Conservation (phyloP, 2,888 invertebrate genomes). For the Mythimna pallens region DNA sequence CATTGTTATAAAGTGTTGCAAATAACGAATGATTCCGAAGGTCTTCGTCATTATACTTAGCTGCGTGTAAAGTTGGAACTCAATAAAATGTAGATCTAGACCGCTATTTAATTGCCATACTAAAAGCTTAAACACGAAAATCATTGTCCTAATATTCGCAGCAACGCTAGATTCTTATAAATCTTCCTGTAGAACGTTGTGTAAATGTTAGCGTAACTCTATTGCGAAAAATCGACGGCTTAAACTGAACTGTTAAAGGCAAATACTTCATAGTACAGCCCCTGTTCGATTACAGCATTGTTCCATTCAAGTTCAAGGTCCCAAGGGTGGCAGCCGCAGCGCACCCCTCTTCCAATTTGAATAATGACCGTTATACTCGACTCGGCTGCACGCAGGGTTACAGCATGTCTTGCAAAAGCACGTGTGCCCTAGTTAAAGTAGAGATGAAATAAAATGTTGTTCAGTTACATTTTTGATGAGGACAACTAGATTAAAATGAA, state of each 20-base stretch:
- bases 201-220: neutral
- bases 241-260: too few relatives aligned
- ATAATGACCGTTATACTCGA: conserved; percentile 12
- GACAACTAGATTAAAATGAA: neutral
- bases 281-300: conserved; percentile 6
- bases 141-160: neutral
- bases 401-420: conserved; percentile 15
- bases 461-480: neutral
- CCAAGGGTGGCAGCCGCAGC: conserved; percentile 5
- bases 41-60: too few relatives aligned
- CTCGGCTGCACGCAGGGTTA: neutral
- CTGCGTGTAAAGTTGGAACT: too few relatives aligned
- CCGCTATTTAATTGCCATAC: too few relatives aligned
- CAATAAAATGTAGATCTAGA: too few relatives aligned
- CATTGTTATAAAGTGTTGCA: too few relatives aligned
- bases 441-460: neutral
- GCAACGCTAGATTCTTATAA: neutral
- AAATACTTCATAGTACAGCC: neutral
- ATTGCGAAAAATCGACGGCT: neutral
- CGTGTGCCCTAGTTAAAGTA: conserved; percentile 4
- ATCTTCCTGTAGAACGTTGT: too few relatives aligned
- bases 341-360: conserved; percentile 30
- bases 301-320: conserved; percentile 43
- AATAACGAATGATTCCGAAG: too few relatives aligned
- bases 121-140: neutral